Evolutionary conservation across 2,113 vertebrate species (phyloP).

Genomic region (Myotis yumanensis): DNA sequence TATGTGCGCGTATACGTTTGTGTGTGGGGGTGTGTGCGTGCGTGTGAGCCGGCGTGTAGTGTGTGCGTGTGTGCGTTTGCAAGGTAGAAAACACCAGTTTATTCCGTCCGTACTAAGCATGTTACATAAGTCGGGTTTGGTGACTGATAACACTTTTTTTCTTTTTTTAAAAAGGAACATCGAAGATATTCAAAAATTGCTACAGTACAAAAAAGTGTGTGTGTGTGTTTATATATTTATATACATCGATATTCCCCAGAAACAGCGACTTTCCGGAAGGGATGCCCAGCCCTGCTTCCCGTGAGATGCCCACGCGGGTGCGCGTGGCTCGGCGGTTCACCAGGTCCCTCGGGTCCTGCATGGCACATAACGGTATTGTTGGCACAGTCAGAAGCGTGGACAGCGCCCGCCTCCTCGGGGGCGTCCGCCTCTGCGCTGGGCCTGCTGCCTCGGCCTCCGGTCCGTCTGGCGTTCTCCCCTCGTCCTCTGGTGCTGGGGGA

Average conservation of each 20-base stretch:
- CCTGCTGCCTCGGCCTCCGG: conserved; percentile 17
- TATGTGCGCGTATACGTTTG: conserved; percentile 61
- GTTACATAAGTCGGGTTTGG: conserved; percentile 81
- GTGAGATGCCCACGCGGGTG: conserved; percentile 42
- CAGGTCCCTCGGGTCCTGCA: conserved; percentile 86
- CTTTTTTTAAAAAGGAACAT: conserved; percentile 85
- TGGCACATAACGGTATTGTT: conserved; percentile 99
- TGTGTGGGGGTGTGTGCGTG: conserved; percentile 46
- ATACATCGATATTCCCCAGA: conserved; percentile 78
- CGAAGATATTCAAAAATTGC: conserved; percentile 87
- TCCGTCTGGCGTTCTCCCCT: not conserved
- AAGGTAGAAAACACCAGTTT: conserved; percentile 83
- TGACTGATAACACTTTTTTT: conserved; percentile 77
- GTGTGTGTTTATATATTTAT: conserved; percentile 81
- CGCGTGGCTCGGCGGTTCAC: conserved; percentile 64
- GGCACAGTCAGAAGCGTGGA: conserved; percentile 95
- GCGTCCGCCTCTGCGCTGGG: conserved; percentile 35
- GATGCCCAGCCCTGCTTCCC: conserved; percentile 75
- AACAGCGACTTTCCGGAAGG: conserved; percentile 82
- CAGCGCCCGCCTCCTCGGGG: conserved; percentile 79
- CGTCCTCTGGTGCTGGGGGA: conserved; percentile 41
- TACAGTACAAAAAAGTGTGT: conserved; percentile 85
- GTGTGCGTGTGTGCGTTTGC: not conserved
- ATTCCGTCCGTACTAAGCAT: conserved; percentile 75
- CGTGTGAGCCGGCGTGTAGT: not conserved